Percentiles rank a stretch among this genome's conserved stretches.
Conservation (phyloP, 2,888 invertebrate species). For the Shargacucullia verbasci region DNA sequence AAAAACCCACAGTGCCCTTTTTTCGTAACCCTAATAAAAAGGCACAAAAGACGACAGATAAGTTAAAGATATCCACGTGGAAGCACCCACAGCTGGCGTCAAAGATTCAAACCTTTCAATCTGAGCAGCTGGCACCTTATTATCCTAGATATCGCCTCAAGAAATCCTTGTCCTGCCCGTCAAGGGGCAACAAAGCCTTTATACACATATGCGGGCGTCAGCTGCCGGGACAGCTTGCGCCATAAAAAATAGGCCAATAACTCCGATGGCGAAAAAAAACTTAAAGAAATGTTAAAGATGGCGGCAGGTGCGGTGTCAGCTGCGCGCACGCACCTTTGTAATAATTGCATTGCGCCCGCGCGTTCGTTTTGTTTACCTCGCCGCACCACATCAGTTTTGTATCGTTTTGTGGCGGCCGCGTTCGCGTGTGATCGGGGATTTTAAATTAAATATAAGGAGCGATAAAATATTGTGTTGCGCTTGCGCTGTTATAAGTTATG, state of each 20-base stretch:
- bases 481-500: conserved; percentile 30
- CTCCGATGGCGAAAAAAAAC: conserved; percentile 85
- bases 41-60: conserved; percentile 54
- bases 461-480: conserved; percentile 43
- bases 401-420: conserved; percentile 64
- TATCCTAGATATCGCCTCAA: conserved; percentile 77
- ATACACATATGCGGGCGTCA: conserved; percentile 75
- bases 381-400: conserved; percentile 63
- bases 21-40: conserved; percentile 51
- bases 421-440: conserved; percentile 53
- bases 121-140: conserved; percentile 74
- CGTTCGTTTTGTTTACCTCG: conserved; percentile 77
- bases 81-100: conserved; percentile 77
- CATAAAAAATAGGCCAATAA: conserved; percentile 89
- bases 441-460: conserved; percentile 52
- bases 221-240: conserved; percentile 86
- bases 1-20: conserved; percentile 41
- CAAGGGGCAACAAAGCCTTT: conserved; percentile 71
- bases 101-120: conserved; percentile 69
- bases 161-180: conserved; percentile 58
- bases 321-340: conserved; percentile 86
- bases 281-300: conserved; percentile 86
- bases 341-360: conserved; percentile 79
- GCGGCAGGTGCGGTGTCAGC: conserved; percentile 86
- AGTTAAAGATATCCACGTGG: conserved; percentile 70